Base-by-base conservation (phyloP, 2,888 invertebrate genomes). In the Andrena chrysosceles region DNA sequence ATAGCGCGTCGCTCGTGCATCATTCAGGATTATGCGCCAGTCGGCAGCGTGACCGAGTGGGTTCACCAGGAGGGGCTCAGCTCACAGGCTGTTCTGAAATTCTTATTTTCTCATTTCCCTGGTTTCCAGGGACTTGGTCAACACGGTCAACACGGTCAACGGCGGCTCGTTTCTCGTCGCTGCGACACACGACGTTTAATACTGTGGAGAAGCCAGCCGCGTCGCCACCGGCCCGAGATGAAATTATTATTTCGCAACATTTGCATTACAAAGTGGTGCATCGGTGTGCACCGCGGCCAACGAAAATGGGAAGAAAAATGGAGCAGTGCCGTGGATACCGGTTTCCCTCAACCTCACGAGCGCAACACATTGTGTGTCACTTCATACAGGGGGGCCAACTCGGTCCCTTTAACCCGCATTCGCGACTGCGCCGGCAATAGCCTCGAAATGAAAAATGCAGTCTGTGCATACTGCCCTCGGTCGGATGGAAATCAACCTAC, bases 161-260 rank as follows among this genome's bases (percentile, higher is more conserved):
- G 49, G 66, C 52, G 66, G 16, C 23, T 70, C 66, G 35, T 60
- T 62, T 33, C 75, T 67, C 60, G 33, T 48, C 54, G 7, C 52
- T 10, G 70, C 26, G 23, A 69, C 82, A 49, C 23, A 33, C 49
- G 60, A 42, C 77, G 66, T 74, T 83, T 83, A 83, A 83, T 84
- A 83, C 67, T 31, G 59, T 70, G 56, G 33, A 42, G 16, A 16
- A 8, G 68, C 33, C 29, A 23, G 16, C 23, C 20, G 33, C 10
- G n/a, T 54, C 8, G 26, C 33, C 42, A n/a, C 10, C 60, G 54
- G 66, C 60, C 54, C 42, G 48, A 54, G 70, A 76, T 54, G 74
- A 80, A 81, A 87, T 89, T 87, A 87, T 88, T 89, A 88, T 87
- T 89, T 89, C 77, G 89, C 78, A 83, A 76, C 82, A 88, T 88